Evolutionary conservation across 2,797 vertebrate genomes (phyloP).

Genomic region (Pseudochirops corinnae): DNA sequence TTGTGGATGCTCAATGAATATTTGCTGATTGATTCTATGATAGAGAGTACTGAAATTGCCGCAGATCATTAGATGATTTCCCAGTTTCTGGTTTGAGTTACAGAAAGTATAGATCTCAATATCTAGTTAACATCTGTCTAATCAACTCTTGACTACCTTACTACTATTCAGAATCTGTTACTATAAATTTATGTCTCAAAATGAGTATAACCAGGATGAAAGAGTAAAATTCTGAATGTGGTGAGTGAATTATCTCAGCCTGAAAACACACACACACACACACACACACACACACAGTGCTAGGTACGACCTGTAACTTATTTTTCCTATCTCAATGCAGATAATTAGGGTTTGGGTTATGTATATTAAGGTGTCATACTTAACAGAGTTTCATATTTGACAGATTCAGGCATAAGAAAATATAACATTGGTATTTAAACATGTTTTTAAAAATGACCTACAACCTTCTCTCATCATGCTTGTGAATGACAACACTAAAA

Average conservation of each 20-base stretch:
- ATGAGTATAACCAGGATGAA: conserved; percentile 27
- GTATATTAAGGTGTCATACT: conserved; percentile 32
- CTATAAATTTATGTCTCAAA: conserved; percentile 4
- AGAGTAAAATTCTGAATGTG: conserved; percentile 5
- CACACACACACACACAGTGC: too few species aligned
- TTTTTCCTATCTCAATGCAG: background rate
- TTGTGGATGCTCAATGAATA: conserved; percentile 60
- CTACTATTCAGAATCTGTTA: background rate
- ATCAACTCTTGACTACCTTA: conserved; percentile 43
- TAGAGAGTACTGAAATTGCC: background rate
- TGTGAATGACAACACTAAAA: conserved; percentile 45
- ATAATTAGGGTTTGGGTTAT: conserved; percentile 7
- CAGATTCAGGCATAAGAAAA: conserved; percentile 35
- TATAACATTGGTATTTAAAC: conserved; percentile 44
- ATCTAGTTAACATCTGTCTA: conserved; percentile 54
- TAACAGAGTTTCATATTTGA: conserved; percentile 28
- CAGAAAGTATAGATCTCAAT: conserved; percentile 39
- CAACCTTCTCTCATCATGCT: background rate
- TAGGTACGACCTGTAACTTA: background rate
- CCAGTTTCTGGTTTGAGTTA: conserved; percentile 51
- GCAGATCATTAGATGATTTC: conserved; percentile 35
- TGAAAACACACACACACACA: too few species aligned
- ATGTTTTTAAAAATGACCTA: background rate
- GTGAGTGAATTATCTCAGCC: background rate
- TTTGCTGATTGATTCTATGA: conserved; percentile 40